Conservation (phyloP, 2,113 vertebrate genomes). For the Chunga burmeisteri region DNA sequence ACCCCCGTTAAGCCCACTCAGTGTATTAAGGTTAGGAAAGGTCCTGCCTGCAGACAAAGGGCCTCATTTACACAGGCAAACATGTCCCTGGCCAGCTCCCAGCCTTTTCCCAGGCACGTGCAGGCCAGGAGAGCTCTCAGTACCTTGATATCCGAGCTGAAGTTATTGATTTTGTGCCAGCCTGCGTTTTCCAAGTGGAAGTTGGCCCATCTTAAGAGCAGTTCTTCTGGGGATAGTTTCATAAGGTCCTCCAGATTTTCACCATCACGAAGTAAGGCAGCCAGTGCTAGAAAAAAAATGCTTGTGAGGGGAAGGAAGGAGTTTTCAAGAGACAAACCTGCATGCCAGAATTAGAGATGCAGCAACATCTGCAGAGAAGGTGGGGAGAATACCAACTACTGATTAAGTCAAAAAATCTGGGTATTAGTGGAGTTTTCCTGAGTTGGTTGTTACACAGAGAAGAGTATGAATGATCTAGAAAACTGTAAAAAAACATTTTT, state of each 20-base stretch:
- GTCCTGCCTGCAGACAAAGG: background rate
- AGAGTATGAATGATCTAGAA: background rate
- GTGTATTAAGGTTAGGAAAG: background rate
- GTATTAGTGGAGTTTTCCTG: background rate
- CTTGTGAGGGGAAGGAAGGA: background rate
- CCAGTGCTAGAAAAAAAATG: constrained; percentile 80
- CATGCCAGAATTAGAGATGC: background rate
- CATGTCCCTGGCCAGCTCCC: background rate
- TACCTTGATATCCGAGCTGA: constrained; percentile 96
- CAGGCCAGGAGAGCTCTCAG: background rate
- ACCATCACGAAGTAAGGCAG: constrained; percentile 91
- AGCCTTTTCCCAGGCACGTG: background rate
- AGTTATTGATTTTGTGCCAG: constrained; percentile 91
- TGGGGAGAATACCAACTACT: background rate
- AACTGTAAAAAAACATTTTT: background rate
- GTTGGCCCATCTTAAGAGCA: constrained; percentile 95
- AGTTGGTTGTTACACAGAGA: background rate
- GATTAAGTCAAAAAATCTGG: background rate
- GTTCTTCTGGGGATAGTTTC: constrained; percentile 94
- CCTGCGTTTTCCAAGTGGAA: constrained; percentile 92
- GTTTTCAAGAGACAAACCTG: background rate
- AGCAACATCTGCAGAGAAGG: background rate
- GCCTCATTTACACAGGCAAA: background rate
- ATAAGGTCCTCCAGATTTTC: constrained; percentile 95
- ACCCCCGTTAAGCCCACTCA: background rate